phyloP scores from a whole-genome alignment of 64 coral and sea anemone species.

The Montipora foliosa region DNA sequence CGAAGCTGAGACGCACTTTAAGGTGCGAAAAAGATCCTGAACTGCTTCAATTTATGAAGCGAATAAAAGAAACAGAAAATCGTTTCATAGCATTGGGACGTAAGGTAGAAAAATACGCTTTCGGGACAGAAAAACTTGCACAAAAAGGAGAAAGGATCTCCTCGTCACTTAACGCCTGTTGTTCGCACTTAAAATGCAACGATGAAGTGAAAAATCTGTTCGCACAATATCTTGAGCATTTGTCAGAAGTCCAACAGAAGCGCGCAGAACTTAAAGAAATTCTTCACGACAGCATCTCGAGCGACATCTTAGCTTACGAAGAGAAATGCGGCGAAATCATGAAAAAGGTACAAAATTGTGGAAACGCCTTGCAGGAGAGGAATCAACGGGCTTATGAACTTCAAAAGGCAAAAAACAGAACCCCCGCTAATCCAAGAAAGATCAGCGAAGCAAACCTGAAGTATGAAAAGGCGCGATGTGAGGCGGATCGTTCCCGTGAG shows the following conservation, averaged over 20 bases:
- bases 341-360: constrained; percentile 9
- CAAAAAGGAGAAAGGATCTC: constrained; percentile 33
- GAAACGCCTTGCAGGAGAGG: neutral
- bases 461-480: constrained; percentile 3
- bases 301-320: constrained; percentile 12
- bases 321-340: constrained; percentile 12
- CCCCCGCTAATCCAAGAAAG: neutral
- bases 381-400: constrained; percentile 17
- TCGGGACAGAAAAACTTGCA: neutral
- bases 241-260: constrained; percentile 9
- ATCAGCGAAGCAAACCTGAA: constrained; percentile 25
- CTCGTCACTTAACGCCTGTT: neutral
- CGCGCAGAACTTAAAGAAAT: constrained; percentile 1
- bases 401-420: constrained; percentile 28
- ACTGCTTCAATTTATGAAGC: neutral
- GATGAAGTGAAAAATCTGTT: neutral
- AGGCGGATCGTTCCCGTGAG: constrained; percentile 10
- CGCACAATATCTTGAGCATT: neutral
- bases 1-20: neutral
- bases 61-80: constrained; percentile 25
- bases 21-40: constrained; percentile 13
- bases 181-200: neutral
- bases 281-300: constrained; percentile 8
- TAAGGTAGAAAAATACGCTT: neutral
- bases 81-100: constrained; percentile 8